Percentiles rank a stretch among this genome's conserved stretches.
phyloP scores from a whole-genome alignment of 2,113 vertebrate genomes.

The Eclectus roratus region DNA sequence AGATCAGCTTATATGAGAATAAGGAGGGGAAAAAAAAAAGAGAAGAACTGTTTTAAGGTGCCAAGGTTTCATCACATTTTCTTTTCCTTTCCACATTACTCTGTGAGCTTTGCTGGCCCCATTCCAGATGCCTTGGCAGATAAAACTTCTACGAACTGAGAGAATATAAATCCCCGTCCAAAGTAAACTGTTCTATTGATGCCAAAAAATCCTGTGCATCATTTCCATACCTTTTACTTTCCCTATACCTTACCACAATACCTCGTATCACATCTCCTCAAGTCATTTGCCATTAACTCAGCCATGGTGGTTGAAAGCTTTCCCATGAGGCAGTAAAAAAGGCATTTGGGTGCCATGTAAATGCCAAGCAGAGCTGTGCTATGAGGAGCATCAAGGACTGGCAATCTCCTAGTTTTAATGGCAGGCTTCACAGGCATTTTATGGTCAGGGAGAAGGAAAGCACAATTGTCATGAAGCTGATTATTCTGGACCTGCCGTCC shows the following conservation, averaged over 20 bases:
- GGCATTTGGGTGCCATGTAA: not conserved
- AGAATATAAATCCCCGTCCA: not conserved
- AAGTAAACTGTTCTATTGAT: not conserved
- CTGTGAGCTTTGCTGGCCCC: not conserved
- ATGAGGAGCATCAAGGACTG: not conserved
- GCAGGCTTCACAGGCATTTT: not conserved
- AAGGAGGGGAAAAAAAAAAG: rapidly evolving
- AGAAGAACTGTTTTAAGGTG: not conserved
- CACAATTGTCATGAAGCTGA: not conserved
- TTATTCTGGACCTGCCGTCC: not conserved
- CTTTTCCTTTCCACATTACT: not conserved
- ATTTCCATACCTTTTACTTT: not conserved
- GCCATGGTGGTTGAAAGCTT: not conserved
- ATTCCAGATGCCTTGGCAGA: constrained; percentile 9
- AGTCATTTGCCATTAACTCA: not conserved
- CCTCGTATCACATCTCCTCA: not conserved
- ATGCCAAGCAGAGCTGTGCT: not conserved
- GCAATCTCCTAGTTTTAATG: not conserved
- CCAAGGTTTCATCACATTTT: constrained; percentile 22
- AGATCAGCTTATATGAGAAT: constrained; percentile 30
- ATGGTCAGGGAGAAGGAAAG: not conserved
- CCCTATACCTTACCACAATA: not conserved
- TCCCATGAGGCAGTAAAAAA: not conserved
- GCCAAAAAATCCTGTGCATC: not conserved
- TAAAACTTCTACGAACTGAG: not conserved